These are phyloP conservation scores for Oenanthe oenanthe DNA, from an alignment of 2,113 vertebrate genomes.

Conservation along the genomic window DNA sequence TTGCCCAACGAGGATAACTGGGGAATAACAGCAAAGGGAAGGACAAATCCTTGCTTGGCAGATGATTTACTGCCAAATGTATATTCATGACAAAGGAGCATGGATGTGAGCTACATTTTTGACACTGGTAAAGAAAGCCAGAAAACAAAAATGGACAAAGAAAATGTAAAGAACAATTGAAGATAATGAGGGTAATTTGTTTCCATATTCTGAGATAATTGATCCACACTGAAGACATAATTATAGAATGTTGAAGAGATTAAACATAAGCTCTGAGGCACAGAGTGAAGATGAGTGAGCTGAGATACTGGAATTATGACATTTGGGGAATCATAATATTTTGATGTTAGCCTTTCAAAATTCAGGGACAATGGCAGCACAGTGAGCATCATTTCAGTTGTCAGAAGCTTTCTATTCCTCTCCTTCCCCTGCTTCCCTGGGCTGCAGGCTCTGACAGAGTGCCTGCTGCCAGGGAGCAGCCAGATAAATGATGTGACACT, in stretches of 20 bases:
- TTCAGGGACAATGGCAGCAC: constrained; percentile 20
- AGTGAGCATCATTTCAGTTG: not conserved
- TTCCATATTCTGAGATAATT: constrained; percentile 76
- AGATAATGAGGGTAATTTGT: constrained; percentile 76
- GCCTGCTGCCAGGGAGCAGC: constrained; percentile 34
- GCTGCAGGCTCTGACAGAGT: constrained; percentile 5
- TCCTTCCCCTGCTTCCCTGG: not conserved
- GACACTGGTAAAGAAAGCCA: not conserved
- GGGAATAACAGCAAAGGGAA: constrained; percentile 9
- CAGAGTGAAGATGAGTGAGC: constrained; percentile 30
- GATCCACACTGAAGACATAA: constrained; percentile 69
- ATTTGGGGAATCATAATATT: constrained; percentile 74
- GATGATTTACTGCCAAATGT: constrained; percentile 40
- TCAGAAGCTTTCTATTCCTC: not conserved
- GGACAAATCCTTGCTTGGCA: not conserved
- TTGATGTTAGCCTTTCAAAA: constrained; percentile 72
- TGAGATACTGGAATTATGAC: constrained; percentile 62
- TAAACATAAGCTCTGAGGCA: constrained; percentile 68
- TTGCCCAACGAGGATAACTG: not conserved
- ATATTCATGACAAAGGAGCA: constrained; percentile 25
- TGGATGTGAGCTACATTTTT: constrained; percentile 9
- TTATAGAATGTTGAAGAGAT: constrained; percentile 71
- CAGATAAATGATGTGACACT: constrained; percentile 14
- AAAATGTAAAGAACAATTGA: constrained; percentile 67
- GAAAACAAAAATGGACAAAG: constrained; percentile 51